Base-by-base conservation (phyloP, 2,113 vertebrate genomes). In the Muntiacus reevesi region DNA sequence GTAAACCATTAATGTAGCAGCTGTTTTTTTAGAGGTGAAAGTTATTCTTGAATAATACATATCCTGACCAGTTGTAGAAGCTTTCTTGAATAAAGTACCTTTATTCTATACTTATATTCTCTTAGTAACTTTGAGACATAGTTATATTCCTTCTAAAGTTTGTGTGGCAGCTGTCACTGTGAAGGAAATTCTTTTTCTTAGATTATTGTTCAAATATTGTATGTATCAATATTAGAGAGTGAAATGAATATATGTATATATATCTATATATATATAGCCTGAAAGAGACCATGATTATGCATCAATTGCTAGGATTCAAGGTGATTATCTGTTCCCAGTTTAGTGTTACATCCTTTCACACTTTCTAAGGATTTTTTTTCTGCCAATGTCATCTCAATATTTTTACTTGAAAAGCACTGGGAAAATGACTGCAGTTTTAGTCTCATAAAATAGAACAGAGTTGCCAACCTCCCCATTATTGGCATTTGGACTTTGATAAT, bases 11-110 rank as follows among this genome's bases (percentile, higher is more conserved):
- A 91, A 95, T 27, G 21, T 43, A 90, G 60, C 17, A 78, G 71
- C 57, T 95, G 36, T 82, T 50, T 54, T 11, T 8, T 36, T 16
- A 86, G 33, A 36, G 87, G 45, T 81, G 47, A 89, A 97, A 83
- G 13, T 87, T 87, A 81, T 74, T 96, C 74, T 87, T 62, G 52
- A 93, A 87, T 90, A 84, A 84, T 91, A 95, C 25, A 52, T n/a
- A 95, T 45, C 16, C n/a, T 85, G 89, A 81, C 21, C 13, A 78
- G 33, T 52, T 95, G 64, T 54, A 81, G 81, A 89, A 94, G 88
- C 23, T 76, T 52, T 89, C 25, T 64, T 45, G 79, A 95, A 50
- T 55, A 55, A 55, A 83, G 50, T 55, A 55, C 12, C 23, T 27
- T 83, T 36, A 83, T 40, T 55, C 21, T 79, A 55, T 50, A 84